Evolutionary conservation across 2,113 vertebrate genomes (phyloP), one percentile per base, ranked within the genome.

Genomic region (Abramis brama): DNA sequence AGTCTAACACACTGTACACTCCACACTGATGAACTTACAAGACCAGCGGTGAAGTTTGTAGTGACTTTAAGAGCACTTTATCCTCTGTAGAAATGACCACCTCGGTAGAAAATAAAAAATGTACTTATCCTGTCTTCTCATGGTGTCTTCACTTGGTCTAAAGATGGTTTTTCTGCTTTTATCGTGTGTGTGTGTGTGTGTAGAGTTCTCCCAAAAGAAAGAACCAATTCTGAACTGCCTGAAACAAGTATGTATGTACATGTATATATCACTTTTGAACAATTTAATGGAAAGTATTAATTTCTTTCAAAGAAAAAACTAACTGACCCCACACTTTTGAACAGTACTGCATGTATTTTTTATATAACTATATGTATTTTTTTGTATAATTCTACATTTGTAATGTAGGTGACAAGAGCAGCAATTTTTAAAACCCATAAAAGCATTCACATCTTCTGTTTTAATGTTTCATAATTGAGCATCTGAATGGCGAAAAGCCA

Each of bases 1-100:
- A 81, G 27, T 50, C n/a, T 52, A 68, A 30, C 39, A 36, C 7
- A 27, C 60, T 47, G 4, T 45, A 47, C 21, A 57, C 15, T 57
- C 15, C 66, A 68, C 73, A 30, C 17, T 52, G 25, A 82, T 30
- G 21, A 68, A 8, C 25, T 45, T 21, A 50, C 43, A 52, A 68
- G 43, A 60, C 33, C 77, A 60, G 77, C 55, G 21, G 11, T 66
- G 79, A 21, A 39, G 43, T 81, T 30, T 66, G 25, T 43, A 27
- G 36, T 64, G 57, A 80, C 39, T 52, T 52, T 45, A 43, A 23
- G 13, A 52, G 74, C 74, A 66, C 79, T 47, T 66, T 47, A 66
- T 64, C 60, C 79, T 79, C 77, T 82, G 79, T 82, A 68, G 62
- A 68, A 47, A 68, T 33, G 6, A 68, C 79, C 68, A 68, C 62